Evolutionary conservation across 2,797 vertebrate species (phyloP), one percentile per base, ranked within the genome.

Genomic region (Sebastiscus tertius): DNA sequence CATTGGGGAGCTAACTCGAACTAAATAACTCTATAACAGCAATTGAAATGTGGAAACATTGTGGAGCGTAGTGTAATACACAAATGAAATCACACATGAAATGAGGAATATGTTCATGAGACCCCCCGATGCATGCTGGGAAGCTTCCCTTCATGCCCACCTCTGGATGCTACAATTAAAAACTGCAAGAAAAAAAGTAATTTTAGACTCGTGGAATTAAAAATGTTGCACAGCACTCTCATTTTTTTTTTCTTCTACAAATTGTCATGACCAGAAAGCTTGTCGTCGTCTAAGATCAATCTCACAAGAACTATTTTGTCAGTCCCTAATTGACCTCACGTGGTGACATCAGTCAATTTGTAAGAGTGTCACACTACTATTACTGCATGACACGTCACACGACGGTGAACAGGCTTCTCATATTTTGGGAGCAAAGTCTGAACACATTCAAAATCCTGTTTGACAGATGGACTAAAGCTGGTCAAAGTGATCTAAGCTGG

Each of bases 381-480:
- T 29, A 12, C 65, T 26, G 42, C 29, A 14, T 7, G 4, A 84
- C 77, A 69, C 69, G 62, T 20, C 42, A 46, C 42, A 46, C 16
- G 42, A 18, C 7, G 39, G 61, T 20, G 76, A 73, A 67, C 77
- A 75, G 42, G 16, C 42, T 18, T 46, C 42, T 46, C 42, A 46
- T 46, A 46, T 46, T 46, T 46, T 8, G 16, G 42, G 16, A 33
- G 42, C 56, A 58, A 72, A 60, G 33, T 58, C 68, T 72, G 16
- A 14, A 68, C 58, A 27, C 55, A 13, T 29, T 80, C 63, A 62
- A 70, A 71, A 74, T 83, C 79, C 74, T 9, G 24, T 49, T 16
- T 79, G 90, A 86, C 81, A 87, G 87, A 89, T 82, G 81, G 86
- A 81, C 70, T 5, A 29, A 72, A 81, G 80, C 86, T 81, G 70